phyloP scores from a whole-genome alignment of 2,113 vertebrate species.

The Amblyornis subalaris region DNA sequence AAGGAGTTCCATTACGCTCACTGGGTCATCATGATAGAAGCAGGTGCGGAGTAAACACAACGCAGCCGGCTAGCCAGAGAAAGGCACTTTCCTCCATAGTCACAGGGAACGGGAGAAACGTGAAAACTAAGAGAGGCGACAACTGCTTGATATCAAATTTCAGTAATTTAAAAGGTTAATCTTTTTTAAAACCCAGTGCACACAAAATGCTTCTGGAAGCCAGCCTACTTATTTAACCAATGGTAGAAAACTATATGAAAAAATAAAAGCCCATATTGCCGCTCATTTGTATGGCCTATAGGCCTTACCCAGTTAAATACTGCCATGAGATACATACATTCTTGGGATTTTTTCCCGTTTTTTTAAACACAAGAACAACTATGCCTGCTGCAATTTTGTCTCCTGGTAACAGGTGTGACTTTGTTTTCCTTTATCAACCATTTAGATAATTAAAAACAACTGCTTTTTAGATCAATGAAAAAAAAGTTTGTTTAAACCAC shows the following conservation, averaged over 20 bases:
- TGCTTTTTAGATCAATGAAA: neutral
- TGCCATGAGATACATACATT: neutral
- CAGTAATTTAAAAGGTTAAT: neutral
- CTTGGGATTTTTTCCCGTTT: accelerated
- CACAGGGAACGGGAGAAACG: no score
- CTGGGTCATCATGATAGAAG: accelerated
- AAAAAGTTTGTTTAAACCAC: neutral
- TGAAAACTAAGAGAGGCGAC: neutral
- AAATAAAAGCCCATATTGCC: neutral
- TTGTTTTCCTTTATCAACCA: neutral
- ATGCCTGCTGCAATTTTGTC: neutral
- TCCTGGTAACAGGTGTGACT: neutral
- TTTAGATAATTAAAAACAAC: neutral
- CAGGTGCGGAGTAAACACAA: accelerated
- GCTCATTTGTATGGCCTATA: neutral
- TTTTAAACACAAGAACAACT: neutral
- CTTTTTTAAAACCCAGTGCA: neutral
- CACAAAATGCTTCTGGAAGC: neutral
- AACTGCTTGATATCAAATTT: neutral
- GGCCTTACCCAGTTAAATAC: neutral
- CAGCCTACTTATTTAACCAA: neutral
- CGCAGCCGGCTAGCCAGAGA: neutral
- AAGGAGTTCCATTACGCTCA: accelerated
- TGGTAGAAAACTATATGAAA: neutral
- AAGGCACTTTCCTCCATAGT: accelerated